These are phyloP conservation scores for Trachurus trachurus DNA, from an alignment of 2,797 vertebrate species.

Conservation along the genomic window DNA sequence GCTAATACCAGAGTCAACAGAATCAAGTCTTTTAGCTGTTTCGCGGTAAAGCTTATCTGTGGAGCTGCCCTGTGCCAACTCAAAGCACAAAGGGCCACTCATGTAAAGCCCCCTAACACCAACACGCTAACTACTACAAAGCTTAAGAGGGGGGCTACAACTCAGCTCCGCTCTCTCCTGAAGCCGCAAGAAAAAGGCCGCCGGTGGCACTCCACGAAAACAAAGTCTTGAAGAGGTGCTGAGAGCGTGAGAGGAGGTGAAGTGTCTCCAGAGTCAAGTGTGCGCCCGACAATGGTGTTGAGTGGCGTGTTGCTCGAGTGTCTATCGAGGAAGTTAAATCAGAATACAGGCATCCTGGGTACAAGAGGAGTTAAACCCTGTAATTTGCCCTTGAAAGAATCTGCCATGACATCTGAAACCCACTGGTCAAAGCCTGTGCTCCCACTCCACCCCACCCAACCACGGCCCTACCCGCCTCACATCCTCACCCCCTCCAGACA, in stretches of 20 bases:
- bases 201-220: constrained; percentile 55
- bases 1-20: constrained; percentile 69
- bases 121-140: constrained; percentile 74
- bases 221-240: constrained; percentile 74
- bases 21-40: constrained; percentile 71
- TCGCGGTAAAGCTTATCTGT: constrained; percentile 72
- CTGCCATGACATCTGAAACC: constrained; percentile 84
- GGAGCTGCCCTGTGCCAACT: constrained; percentile 76
- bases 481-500: constrained; percentile 76
- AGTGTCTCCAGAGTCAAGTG: constrained; percentile 80
- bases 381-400: constrained; percentile 83
- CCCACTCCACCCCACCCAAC: constrained; percentile 31
- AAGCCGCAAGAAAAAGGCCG: constrained; percentile 47
- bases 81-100: constrained; percentile 78
- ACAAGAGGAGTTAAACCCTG: constrained; percentile 79
- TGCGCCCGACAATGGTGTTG: constrained; percentile 68
- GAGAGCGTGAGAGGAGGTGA: constrained; percentile 74
- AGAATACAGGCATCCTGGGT: constrained; percentile 66
- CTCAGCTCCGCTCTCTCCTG: constrained; percentile 53
- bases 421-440: constrained; percentile 71
- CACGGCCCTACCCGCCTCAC: constrained; percentile 39
- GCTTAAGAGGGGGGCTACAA: constrained; percentile 65
- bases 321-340: constrained; percentile 73
- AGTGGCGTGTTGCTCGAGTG: constrained; percentile 68
- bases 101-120: constrained; percentile 74